Evolutionary conservation across 2,888 invertebrate species (phyloP), one percentile per base, ranked within the genome.

Genomic region (Pristionchus arcanus): DNA sequence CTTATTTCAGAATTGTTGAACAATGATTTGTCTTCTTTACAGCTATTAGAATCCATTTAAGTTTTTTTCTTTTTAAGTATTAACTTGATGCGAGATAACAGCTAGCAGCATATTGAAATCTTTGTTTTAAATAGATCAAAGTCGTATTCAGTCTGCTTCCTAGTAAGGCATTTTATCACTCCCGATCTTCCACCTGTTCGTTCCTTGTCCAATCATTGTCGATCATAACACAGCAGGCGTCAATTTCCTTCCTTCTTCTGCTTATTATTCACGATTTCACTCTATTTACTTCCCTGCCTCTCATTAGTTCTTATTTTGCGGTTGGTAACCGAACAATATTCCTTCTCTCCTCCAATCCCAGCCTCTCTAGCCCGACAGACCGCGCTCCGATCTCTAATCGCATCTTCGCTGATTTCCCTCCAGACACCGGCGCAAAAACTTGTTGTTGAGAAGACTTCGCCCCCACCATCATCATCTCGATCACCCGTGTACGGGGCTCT

Each of bases 331-430:
- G 15, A 68, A 9, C n/a, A n/a, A 68, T 68, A 68, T 28, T 15
- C 68, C 19, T 16, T 28, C 68, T 71, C 31, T 31, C 71, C 21
- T 34, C 16, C 71, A 16, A 31, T 13, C 19, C 34, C 15, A 9
- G 4, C 34, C 16, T 5, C 11, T 11, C 59, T 59, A 59, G 59
- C 1, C 21, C 25, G 59, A 7, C n/a, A 11, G 63, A 63, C 42
- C 9, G 63, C n/a, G 4, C 63, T 21, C 42, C 63, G n/a, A 63
- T 63, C 63, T 63, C 63, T 63, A 63, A 63, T 63, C 63, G 63
- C 63, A 63, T 63, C 63, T 63, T 63, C 63, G 63, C n/a, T 68
- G 68, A 68, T 68, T 68, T 68, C 68, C 68, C 68, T 68, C 68
- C 68, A 68, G 68, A 68, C 68, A 19, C 31, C 16, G 68, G 15